A percentile compares a stretch with the other conserved stretches of the same genome.
These are phyloP conservation scores for Micromys minutus DNA, from an alignment of 2,113 vertebrate genomes.

Conservation along the genomic window DNA sequence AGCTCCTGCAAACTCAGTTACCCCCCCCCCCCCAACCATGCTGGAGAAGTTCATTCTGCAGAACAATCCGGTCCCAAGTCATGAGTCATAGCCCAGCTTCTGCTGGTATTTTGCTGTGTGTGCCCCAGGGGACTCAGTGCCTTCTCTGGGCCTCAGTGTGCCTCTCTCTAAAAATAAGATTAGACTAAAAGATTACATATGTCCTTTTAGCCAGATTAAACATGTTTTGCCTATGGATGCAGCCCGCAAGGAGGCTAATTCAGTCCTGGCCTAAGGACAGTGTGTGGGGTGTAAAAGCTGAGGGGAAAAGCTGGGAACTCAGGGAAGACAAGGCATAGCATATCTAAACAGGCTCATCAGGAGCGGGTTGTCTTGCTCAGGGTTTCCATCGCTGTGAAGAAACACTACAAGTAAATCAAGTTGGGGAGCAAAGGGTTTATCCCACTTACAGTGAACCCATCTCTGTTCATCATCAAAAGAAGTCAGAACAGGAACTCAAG, in stretches of 20 bases:
- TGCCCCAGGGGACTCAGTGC: not conserved
- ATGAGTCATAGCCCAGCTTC: not conserved
- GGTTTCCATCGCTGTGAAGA: not conserved
- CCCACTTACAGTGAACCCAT: not conserved
- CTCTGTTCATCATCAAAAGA: not conserved
- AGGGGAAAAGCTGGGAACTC: not conserved
- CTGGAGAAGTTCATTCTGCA: too few species aligned
- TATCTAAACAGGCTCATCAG: not conserved
- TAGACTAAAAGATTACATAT: not conserved
- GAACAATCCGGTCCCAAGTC: not conserved
- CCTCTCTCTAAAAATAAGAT: not conserved
- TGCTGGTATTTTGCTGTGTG: not conserved
- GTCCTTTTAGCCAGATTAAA: conserved; percentile 14
- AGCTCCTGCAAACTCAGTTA: not conserved
- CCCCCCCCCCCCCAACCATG: too few species aligned
- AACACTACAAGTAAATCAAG: not conserved
- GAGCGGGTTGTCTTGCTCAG: not conserved
- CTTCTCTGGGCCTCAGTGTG: not conserved
- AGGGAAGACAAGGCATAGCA: not conserved
- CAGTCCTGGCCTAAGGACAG: not conserved
- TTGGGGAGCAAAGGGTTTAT: not conserved
- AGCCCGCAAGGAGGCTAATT: not conserved
- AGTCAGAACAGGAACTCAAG: not conserved
- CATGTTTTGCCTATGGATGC: not conserved
- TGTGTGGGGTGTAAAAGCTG: fast-evolving